These are phyloP conservation scores for Sula dactylatra DNA, from an alignment of 2,113 vertebrate species.

Conservation along the genomic window DNA sequence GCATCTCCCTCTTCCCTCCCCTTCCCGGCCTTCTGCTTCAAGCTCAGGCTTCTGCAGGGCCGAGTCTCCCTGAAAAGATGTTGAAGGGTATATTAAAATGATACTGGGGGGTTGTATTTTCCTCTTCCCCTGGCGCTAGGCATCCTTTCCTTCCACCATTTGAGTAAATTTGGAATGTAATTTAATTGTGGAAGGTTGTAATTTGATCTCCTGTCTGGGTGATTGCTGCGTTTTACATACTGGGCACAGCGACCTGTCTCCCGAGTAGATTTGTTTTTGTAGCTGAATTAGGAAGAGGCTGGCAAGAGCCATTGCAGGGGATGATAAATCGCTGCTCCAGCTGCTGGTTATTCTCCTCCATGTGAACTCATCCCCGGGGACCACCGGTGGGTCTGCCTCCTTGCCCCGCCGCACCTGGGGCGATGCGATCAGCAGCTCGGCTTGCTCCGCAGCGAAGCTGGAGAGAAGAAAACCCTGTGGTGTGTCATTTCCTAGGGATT, in stretches of 20 bases:
- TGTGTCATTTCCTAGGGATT: neutral
- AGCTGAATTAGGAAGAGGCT: conserved; percentile 39
- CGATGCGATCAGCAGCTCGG: neutral
- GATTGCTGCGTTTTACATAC: conserved; percentile 42
- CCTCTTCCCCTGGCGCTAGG: neutral
- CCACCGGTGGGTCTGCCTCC: neutral
- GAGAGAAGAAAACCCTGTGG: neutral
- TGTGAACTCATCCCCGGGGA: neutral
- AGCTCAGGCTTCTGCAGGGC: neutral
- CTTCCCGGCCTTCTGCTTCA: neutral
- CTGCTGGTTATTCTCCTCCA: neutral
- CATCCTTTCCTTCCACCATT: neutral
- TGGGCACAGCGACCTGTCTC: neutral
- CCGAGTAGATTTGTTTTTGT: conserved; percentile 31
- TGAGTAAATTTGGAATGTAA: conserved; percentile 29
- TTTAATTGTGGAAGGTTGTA: conserved; percentile 36
- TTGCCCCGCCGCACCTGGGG: neutral
- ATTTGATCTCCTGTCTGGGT: conserved; percentile 40
- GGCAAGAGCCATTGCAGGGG: neutral
- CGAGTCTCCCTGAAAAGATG: neutral
- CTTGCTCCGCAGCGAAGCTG: neutral
- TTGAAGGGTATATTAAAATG: neutral
- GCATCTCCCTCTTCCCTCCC: neutral
- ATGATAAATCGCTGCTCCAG: neutral
- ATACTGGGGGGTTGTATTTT: neutral